phyloP scores from a whole-genome alignment of 2,888 invertebrate genomes.

The Pyrrhia umbra region DNA sequence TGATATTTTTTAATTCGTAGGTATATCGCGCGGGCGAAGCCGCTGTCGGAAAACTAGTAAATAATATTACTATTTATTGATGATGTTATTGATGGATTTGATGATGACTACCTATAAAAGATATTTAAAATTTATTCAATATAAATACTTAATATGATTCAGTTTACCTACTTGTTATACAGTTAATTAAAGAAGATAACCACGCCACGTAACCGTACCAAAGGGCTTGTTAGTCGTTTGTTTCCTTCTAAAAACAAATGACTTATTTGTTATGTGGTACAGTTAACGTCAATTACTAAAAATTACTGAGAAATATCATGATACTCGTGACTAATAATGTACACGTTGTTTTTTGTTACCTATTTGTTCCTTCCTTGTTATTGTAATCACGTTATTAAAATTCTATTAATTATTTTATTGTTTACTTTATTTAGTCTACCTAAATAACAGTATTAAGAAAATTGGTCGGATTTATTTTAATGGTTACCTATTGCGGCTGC shows the following conservation, averaged over 20 bases:
- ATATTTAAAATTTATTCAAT: not conserved
- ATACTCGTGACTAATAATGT: not conserved
- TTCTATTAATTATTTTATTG: not conserved
- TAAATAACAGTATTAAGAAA: too few species aligned
- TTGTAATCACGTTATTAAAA: too few species aligned
- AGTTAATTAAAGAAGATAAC: not conserved
- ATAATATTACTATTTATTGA: too few species aligned
- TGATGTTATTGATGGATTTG: too few species aligned
- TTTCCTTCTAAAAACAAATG: slow-evolving; percentile 2
- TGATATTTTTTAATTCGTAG: too few species aligned
- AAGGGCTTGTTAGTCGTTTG: slow-evolving; percentile 7
- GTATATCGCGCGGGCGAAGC: too few species aligned
- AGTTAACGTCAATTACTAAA: not conserved
- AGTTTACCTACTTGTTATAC: not conserved
- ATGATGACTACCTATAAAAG: too few species aligned
- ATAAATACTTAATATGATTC: not conserved
- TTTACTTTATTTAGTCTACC: too few species aligned
- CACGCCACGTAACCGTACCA: not conserved
- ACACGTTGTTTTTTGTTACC: not conserved
- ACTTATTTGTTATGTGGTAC: not conserved
- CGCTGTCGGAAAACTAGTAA: too few species aligned
- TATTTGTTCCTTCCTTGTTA: not conserved
- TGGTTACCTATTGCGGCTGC: too few species aligned
- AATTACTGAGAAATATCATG: slow-evolving; percentile 9
- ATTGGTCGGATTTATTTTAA: too few species aligned